Conservation (phyloP, 2,113 vertebrate species). For the Oncorhynchus keta region DNA sequence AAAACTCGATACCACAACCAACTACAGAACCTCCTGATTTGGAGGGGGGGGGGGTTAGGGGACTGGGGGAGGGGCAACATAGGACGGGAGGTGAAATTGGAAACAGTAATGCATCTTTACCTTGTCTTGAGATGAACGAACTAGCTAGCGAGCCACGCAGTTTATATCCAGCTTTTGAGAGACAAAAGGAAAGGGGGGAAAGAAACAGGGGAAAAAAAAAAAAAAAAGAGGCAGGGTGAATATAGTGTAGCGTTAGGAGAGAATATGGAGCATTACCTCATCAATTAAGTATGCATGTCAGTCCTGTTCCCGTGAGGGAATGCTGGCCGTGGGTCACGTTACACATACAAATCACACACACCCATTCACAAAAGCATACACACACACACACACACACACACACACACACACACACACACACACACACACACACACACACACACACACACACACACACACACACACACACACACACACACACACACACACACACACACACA, state of each 20-base stretch:
- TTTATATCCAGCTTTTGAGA: conserved; percentile 80
- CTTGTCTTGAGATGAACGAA: conserved; percentile 84
- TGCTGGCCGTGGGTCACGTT: conserved; percentile 26
- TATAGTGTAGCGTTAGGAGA: conserved; percentile 31
- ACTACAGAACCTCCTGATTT: conserved; percentile 21
- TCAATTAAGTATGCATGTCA: conserved; percentile 52
- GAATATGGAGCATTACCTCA: conserved; percentile 43
- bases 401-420: conserved; percentile 15
- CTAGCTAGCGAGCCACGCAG: conserved; percentile 81
- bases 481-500: conserved; percentile 7
- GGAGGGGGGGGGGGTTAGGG: conserved; percentile 8
- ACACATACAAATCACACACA: conserved; percentile 30
- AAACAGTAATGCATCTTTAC: conserved; percentile 68
- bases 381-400: neutral
- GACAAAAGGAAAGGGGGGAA: conserved; percentile 44
- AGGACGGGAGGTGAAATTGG: conserved; percentile 46
- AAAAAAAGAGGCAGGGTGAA: conserved; percentile 40
- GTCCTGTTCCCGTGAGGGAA: conserved; percentile 22
- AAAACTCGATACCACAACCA: conserved; percentile 41
- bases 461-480: conserved; percentile 10
- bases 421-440: conserved; percentile 11
- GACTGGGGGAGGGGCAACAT: conserved; percentile 30
- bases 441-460: conserved; percentile 23
- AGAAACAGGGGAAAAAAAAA: conserved; percentile 44
- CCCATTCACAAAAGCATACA: conserved; percentile 15